Base-by-base conservation (phyloP, 2,113 vertebrate genomes). In the Phycodurus eques region DNA sequence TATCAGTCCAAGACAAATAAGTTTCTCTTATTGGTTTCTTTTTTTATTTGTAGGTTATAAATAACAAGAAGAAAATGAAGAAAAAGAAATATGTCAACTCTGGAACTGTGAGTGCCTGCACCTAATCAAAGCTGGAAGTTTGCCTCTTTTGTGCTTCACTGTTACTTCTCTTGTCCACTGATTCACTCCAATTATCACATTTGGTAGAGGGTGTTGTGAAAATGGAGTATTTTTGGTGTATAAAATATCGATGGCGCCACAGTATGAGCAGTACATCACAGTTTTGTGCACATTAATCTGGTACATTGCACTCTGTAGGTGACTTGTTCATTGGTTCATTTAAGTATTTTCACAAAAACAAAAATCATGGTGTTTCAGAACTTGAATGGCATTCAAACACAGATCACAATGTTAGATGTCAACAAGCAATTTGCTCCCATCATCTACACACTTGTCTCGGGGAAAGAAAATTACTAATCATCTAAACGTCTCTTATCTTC, bases 31-130 rank as follows among this genome's bases (percentile, higher is more conserved):
- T 20, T 22, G 77, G 5, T 51, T 13, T 17, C 8, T 56, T 3
- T 54, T 65, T 13, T 73, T 66, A 80, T 74, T 62, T 87, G 31
- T 85, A 96, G 96, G 96, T 98, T 80, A 92, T 97, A 79, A 96
- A 96, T 87, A 94, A 94, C 0, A 95, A 95, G 87, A 98, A 98
- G 94, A 98, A 97, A 93, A 95, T 98, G 94, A 98, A 98, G 93
- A 98, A 98, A 89, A 98, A 98, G 93, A 98, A 97, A 88, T 98
- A 97, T 33, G 90, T 94, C 66, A 96, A 98, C 89, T 97, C 96
- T 0, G 96, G 96, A 89, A 98, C 95, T 17, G 96, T 98, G 83
- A 95, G 95, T 94, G 49, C n/a, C n/a, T 67, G 14, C 66, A 65
- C 43, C 33, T 35, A 44, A 71, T 57, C 31, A 71, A 22, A 5